Evolutionary conservation across 2,113 vertebrate species (phyloP).

Genomic region (Cyanocitta stelleri): DNA sequence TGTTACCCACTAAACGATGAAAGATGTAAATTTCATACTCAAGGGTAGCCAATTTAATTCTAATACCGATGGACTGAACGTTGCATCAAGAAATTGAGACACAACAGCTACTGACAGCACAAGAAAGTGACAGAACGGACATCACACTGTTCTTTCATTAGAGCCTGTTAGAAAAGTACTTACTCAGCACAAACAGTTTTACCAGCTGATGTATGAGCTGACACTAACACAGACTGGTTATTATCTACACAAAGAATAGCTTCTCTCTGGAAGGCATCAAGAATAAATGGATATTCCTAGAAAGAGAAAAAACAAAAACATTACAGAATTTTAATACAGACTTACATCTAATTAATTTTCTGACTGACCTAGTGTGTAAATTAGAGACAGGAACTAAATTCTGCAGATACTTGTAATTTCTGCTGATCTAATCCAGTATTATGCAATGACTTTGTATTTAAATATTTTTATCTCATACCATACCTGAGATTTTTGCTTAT

Average conservation of each 20-base stretch:
- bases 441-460: not conserved
- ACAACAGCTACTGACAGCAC: not conserved
- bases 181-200: slow-evolving; percentile 99
- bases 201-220: slow-evolving; percentile 97
- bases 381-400: not conserved
- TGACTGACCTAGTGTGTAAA: not conserved
- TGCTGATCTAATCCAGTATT: not conserved
- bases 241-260: slow-evolving; percentile 96
- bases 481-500: not conserved
- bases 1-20: not conserved
- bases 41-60: not conserved
- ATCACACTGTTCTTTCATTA: not conserved
- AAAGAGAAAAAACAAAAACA: slow-evolving; percentile 2
- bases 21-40: not conserved
- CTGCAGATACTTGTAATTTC: not conserved
- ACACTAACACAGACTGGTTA: slow-evolving; percentile 96
- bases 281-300: slow-evolving; percentile 94
- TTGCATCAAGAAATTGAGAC: not conserved
- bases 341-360: not conserved
- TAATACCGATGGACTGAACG: not conserved
- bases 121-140: not conserved
- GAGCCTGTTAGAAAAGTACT: slow-evolving; percentile 61
- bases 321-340: not conserved
- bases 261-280: slow-evolving; percentile 96
- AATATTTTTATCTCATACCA: not conserved